Base-by-base conservation (phyloP, 2,797 vertebrate species). In the Lepidocolaptes lacrymiger region DNA sequence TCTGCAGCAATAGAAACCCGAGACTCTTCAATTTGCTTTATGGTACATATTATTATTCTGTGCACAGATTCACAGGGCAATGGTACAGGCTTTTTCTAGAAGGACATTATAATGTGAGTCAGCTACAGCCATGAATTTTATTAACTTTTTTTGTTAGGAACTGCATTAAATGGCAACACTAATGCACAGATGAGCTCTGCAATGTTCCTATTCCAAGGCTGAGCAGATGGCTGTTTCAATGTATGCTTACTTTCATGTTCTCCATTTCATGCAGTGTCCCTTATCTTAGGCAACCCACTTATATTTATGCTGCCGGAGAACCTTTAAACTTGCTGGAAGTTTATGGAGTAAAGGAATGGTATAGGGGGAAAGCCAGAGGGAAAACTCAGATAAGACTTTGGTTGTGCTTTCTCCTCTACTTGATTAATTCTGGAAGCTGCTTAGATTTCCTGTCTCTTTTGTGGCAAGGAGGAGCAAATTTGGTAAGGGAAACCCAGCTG, bases 121-220 rank as follows among this genome's bases (percentile, higher is more conserved):
- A 95, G 89, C 88, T 88, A 95, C 78, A 87, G 77, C 55, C 81
- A 85, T 96, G 95, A 97, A 95, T 96, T 89, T 94, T 96, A 96
- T 93, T 93, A 95, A 97, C 80, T 95, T 95, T 96, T 94, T 96
- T 95, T 97, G 48, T 94, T 96, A 96, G 92, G 75, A 96, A 87
- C 69, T 87, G 84, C 87, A 96, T 96, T 97, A 97, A 97, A 93
- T 78, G 77, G 67, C 54, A 91, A 69, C 39, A 59, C 82, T 96
- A 97, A 96, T 85, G 88, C 91, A 77, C 52, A 91, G 85, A 96
- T 94, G 96, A 97, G 78, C 72, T 95, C 76, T 79, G 76, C 89
- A 95, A 66, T 93, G 86, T 89, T 95, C 84, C 80, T 88, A 63
- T 93, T 96, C 88, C 89, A 97, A 96, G 76, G 49, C 68, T 91